These are phyloP conservation scores for Prunella strophiata DNA, from an alignment of 2,797 vertebrate genomes.

Conservation along the genomic window DNA sequence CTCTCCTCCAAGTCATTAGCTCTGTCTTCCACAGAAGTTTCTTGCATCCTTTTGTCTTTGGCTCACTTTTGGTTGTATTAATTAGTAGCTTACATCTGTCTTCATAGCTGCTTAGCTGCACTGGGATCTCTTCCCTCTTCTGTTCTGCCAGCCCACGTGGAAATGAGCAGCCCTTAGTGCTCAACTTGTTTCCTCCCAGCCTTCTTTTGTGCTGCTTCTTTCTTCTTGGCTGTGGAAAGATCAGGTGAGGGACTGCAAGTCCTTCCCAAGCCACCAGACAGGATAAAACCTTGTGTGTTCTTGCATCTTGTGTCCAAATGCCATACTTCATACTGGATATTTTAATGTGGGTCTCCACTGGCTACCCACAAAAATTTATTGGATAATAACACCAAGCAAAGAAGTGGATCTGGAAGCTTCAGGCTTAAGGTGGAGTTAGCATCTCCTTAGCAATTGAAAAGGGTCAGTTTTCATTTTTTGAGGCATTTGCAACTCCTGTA, in stretches of 20 bases:
- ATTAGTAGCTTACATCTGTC: neutral
- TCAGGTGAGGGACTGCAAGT: neutral
- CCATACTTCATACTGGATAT: neutral
- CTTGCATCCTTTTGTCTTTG: neutral
- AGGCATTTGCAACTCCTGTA: neutral
- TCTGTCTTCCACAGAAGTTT: neutral
- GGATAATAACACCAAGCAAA: neutral
- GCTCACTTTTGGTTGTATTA: neutral
- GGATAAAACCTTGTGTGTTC: neutral
- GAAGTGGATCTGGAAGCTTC: constrained; percentile 3
- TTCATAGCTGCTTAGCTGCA: neutral
- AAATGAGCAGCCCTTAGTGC: neutral
- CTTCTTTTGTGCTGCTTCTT: neutral
- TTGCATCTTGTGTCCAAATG: neutral
- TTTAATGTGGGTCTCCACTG: neutral
- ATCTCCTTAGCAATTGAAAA: constrained; percentile 17
- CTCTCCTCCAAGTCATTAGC: neutral
- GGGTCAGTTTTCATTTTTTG: neutral
- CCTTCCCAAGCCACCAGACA: neutral
- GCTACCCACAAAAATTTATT: constrained; percentile 2
- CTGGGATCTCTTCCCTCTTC: neutral
- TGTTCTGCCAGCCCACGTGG: neutral
- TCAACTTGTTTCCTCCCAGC: neutral
- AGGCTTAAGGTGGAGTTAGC: neutral
- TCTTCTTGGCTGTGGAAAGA: neutral